A percentile compares a stretch with the other conserved stretches of the same genome.
Evolutionary conservation across 2,888 invertebrate genomes (phyloP).

Genomic region (Camptogramma bilineatum): DNA sequence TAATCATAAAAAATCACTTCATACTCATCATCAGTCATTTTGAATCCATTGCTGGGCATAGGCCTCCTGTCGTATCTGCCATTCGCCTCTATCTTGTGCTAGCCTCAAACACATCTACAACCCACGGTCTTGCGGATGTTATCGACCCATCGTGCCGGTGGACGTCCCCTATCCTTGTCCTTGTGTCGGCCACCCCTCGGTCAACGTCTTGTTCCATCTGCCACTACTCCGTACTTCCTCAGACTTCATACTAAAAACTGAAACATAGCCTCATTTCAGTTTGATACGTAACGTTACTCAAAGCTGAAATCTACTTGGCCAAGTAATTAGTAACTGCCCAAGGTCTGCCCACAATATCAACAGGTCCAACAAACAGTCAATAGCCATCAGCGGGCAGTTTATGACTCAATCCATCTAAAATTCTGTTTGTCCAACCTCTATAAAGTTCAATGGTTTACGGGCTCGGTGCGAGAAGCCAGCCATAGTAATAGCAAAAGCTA

Average conservation of each 20-base stretch:
- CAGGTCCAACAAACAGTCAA: constrained; percentile 31
- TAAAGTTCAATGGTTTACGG: constrained; percentile 59
- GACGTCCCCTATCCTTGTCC: too few species aligned
- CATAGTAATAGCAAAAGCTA: constrained; percentile 16
- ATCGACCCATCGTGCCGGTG: too few species aligned
- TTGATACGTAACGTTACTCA: not conserved
- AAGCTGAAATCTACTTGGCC: not conserved
- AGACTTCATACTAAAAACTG: not conserved
- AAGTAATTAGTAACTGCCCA: constrained; percentile 6
- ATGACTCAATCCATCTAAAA: constrained; percentile 51
- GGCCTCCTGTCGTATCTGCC: too few species aligned
- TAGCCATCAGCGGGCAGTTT: constrained; percentile 37
- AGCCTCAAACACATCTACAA: too few species aligned
- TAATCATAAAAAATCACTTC: too few species aligned
- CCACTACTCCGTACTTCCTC: too few species aligned
- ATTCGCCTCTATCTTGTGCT: too few species aligned
- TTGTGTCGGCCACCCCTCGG: too few species aligned
- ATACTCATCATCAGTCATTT: too few species aligned
- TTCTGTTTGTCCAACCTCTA: constrained; percentile 60
- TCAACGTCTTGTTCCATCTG: too few species aligned
- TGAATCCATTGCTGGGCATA: too few species aligned
- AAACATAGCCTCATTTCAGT: not conserved
- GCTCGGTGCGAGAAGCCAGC: constrained; percentile 34
- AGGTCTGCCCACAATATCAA: constrained; percentile 23
- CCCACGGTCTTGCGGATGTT: too few species aligned